Percentiles rank a stretch among this genome's conserved stretches.
Evolutionary conservation across 2,888 invertebrate species (phyloP).

Genomic region (Lycophotia porphyrea): DNA sequence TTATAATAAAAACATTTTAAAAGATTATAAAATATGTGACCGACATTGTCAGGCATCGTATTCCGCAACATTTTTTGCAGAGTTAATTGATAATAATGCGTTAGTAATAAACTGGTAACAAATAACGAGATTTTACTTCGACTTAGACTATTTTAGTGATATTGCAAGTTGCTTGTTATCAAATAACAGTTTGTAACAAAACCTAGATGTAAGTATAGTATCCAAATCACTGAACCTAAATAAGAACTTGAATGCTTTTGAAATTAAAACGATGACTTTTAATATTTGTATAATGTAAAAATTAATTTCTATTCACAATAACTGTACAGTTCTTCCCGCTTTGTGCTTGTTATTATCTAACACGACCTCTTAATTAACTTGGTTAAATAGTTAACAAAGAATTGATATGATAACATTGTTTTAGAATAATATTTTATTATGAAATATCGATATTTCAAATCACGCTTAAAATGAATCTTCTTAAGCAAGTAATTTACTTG

Average conservation of each 20-base stretch:
- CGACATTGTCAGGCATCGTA: constrained; percentile 3
- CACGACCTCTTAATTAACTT: constrained; percentile 27
- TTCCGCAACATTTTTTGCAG: constrained; percentile 4
- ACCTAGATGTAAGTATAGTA: neutral
- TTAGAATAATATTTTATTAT: neutral
- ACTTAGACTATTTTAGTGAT: neutral
- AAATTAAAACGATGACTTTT: neutral
- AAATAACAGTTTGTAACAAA: neutral
- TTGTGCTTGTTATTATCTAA: constrained; percentile 23
- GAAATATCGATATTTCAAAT: neutral
- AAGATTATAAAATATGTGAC: neutral
- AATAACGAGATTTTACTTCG: neutral
- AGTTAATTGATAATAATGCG: neutral
- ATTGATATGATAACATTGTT: neutral
- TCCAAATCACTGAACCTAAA: neutral
- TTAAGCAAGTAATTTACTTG: too few relatives aligned
- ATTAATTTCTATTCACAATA: constrained; percentile 14
- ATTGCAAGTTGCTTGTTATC: neutral
- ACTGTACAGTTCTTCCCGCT: constrained; percentile 18
- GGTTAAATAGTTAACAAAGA: constrained; percentile 11
- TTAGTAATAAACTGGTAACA: neutral
- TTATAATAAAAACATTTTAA: neutral
- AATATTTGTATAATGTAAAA: too few relatives aligned
- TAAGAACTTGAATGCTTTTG: neutral
- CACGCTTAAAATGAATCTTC: neutral